phyloP scores from a whole-genome alignment of 2,888 invertebrate genomes.

The Nycteola revayana region DNA sequence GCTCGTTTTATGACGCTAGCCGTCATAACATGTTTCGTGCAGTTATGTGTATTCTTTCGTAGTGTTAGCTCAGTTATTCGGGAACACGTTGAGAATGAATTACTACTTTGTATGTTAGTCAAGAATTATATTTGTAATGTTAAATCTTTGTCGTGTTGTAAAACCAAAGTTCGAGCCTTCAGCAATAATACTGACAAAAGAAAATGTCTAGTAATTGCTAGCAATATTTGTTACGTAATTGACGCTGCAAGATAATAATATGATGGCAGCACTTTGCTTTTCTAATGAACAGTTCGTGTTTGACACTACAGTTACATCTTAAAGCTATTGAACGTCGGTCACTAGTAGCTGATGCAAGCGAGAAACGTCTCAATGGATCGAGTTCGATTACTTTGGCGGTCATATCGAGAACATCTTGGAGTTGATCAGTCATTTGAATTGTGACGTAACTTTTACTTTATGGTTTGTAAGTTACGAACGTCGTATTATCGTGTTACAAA shows the following conservation, averaged over 20 bases:
- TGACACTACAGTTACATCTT: constrained; percentile 40
- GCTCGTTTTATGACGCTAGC: constrained; percentile 14
- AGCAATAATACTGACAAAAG: constrained; percentile 2
- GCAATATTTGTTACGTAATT: constrained; percentile 15
- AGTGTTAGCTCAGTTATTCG: too few relatives aligned
- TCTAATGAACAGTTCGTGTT: constrained; percentile 37
- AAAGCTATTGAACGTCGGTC: constrained; percentile 44
- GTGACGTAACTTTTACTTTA: constrained; percentile 54
- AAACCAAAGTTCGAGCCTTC: too few relatives aligned
- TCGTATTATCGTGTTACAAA: constrained; percentile 55
- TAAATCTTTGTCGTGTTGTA: too few relatives aligned
- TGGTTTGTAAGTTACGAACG: constrained; percentile 42
- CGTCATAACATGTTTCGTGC: constrained; percentile 13
- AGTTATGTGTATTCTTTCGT: constrained; percentile 4
- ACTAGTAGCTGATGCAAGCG: constrained; percentile 42
- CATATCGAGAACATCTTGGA: constrained; percentile 48
- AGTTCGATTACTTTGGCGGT: constrained; percentile 38
- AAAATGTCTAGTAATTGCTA: too few relatives aligned
- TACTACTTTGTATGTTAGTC: too few relatives aligned
- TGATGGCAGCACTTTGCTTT: constrained; percentile 28
- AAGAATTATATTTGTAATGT: too few relatives aligned
- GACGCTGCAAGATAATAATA: constrained; percentile 16
- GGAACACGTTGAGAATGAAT: too few relatives aligned
- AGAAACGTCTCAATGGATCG: constrained; percentile 47
- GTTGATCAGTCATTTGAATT: constrained; percentile 52